Base-by-base conservation (phyloP, 2,888 invertebrate species). In the Ptycholaimellus sp. region DNA sequence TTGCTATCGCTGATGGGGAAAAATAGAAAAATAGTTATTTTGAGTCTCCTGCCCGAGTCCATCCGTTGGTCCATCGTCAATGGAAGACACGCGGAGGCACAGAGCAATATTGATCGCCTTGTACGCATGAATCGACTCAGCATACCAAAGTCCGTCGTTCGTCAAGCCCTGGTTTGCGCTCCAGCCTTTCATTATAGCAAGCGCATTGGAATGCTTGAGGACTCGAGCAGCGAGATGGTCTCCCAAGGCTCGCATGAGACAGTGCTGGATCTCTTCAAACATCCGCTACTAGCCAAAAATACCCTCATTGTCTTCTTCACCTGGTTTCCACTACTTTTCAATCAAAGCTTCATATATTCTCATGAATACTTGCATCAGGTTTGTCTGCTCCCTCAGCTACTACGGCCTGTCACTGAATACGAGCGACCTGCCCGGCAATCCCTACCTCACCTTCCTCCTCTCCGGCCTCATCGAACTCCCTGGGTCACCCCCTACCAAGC, bases 341-440 rank as follows among this genome's bases (percentile, higher is more conserved):
- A n/a, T n/a, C n/a, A n/a, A n/a, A n/a, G n/a, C n/a, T n/a, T n/a
- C n/a, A n/a, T n/a, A n/a, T n/a, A n/a, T n/a, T n/a, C n/a, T n/a
- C n/a, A n/a, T n/a, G n/a, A n/a, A n/a, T n/a, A n/a, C n/a, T n/a
- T n/a, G n/a, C n/a, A n/a, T 23, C 13, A 40, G 41, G 40, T 34
- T 42, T n/a, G 42, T 30, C 5, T 22, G 27, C 29, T 29, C 37
- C 6, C 30, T 42, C 23, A 14, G 13, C 3, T 42, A 43, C 35
- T 42, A 39, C 36, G 42, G 42, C 17, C 28, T 42, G 23, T 30
- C 42, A 11, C 21, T 32, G 30, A 38, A 38, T 33, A 38, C 42
- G 3, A 23, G 21, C 11, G 33, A 30, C n/a, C 30, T 40, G 23
- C 40, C 42, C 2, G 42, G 42, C 3, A 14, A 34, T 19, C 20